phyloP scores from a whole-genome alignment of 2,797 vertebrate genomes.

The Babyrousa celebensis region DNA sequence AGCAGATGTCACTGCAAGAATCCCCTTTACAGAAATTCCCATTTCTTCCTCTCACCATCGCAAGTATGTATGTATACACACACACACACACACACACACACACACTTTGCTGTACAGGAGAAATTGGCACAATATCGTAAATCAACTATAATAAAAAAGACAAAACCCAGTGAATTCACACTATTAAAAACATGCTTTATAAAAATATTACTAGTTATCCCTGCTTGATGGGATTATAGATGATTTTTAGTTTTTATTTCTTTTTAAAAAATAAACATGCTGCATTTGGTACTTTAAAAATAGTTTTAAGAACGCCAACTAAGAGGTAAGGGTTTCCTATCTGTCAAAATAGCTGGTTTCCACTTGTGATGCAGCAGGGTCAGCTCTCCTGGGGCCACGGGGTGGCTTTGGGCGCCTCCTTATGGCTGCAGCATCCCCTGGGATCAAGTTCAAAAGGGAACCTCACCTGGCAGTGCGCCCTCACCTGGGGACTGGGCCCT shows the following conservation, averaged over 20 bases:
- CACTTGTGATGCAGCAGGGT: accelerated
- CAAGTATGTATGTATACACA: too few relatives aligned
- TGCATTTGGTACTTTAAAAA: background rate
- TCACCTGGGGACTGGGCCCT: background rate
- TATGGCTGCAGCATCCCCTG: accelerated
- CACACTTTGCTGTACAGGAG: too few relatives aligned
- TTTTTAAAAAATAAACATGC: background rate
- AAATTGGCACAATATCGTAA: too few relatives aligned
- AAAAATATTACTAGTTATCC: background rate
- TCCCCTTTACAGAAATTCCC: background rate
- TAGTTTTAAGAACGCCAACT: background rate
- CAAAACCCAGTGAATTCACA: background rate
- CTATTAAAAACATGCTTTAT: too few relatives aligned
- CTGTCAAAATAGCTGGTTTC: accelerated
- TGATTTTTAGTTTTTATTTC: background rate
- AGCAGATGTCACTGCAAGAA: background rate
- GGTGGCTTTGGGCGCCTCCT: accelerated
- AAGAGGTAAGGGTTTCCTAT: accelerated
- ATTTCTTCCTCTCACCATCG: accelerated
- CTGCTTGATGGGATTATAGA: background rate
- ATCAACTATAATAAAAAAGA: too few relatives aligned
- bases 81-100: too few relatives aligned
- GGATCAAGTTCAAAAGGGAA: accelerated
- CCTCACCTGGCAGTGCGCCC: accelerated
- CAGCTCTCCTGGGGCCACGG: accelerated